phyloP scores from a whole-genome alignment of 2,797 vertebrate genomes.

The Hydrophis major region DNA sequence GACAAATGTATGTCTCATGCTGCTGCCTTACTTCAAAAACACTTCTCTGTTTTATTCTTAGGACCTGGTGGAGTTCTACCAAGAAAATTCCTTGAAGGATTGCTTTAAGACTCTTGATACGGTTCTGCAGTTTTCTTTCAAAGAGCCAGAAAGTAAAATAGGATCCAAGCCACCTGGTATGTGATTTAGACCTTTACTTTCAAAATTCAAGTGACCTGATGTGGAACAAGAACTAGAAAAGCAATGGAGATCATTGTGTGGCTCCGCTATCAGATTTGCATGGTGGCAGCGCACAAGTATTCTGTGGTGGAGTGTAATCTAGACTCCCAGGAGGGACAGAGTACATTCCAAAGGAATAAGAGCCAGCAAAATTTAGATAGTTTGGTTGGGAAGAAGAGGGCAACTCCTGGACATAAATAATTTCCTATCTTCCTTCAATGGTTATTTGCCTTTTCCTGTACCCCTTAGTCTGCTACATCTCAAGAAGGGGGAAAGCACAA shows the following conservation, averaged over 20 bases:
- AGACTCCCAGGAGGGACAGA: background rate
- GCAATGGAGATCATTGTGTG: background rate
- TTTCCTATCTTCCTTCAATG: background rate
- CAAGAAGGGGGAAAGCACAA: background rate
- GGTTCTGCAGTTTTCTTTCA: conserved; percentile 78
- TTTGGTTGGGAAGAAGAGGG: background rate
- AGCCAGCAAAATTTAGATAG: background rate
- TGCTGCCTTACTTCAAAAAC: no score
- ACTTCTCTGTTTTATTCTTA: conserved; percentile 35
- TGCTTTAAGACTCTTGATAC: conserved; percentile 90
- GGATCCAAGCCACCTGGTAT: conserved; percentile 52
- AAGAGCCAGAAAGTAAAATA: conserved; percentile 79
- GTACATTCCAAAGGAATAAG: background rate
- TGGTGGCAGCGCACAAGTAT: no score
- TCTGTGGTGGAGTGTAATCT: background rate
- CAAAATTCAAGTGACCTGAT: background rate
- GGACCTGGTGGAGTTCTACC: conserved; percentile 90
- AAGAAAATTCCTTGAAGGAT: conserved; percentile 86
- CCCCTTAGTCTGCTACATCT: background rate
- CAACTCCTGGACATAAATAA: background rate
- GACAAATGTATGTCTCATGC: background rate
- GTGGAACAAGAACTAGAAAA: background rate
- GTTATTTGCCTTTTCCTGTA: background rate
- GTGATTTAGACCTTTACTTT: background rate
- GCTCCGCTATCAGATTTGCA: background rate